Evolutionary conservation across 2,113 vertebrate genomes (phyloP), one percentile per base, ranked within the genome.

Genomic region (Scalopus aquaticus): DNA sequence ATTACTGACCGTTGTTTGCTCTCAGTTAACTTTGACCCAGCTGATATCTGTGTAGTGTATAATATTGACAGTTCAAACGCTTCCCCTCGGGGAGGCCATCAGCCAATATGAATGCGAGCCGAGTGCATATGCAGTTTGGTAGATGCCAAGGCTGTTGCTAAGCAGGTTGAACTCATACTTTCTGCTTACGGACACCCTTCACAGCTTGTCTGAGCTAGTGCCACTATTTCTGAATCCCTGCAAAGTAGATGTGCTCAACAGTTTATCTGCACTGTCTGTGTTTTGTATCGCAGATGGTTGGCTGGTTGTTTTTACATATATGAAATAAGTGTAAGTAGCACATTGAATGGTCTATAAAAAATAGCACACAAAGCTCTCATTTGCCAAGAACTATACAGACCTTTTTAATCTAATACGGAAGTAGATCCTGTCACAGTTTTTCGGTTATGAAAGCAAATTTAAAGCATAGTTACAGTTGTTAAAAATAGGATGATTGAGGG

Each of bases 401-500:
- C 16, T 56, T 76, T 94, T 56, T 37, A 32, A 81, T 78, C 26
- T 56, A 49, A 82, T 91, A 26, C 44, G 26, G 51, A 30, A 79
- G 64, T 30, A 65, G 37, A 81, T 46, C 39, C 69, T 89, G 49
- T 82, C 32, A 78, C 3, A 79, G 44, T 6, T 60, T 94, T 96
- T 69, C 49, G 93, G 37, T 69, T 64, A 82, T 16, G 9, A 60
- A 86, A 54, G 44, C 26, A 88, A 93, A 83, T 82, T 62, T 54
- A 94, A 73, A 49, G 9, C 44, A 80, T 17, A 69, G 26, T 76
- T 62, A 83, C 37, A 88, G 58, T 26, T 46, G 35, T 17, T 60
- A 70, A 94, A 90, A 95, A 67, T 54, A 90, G 30, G 20, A 80
- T 84, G 51, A 78, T 95, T n/a, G n/a, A n/a, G n/a, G n/a, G n/a